phyloP scores from a whole-genome alignment of 2,113 vertebrate species.

The Synodontis membranacea region DNA sequence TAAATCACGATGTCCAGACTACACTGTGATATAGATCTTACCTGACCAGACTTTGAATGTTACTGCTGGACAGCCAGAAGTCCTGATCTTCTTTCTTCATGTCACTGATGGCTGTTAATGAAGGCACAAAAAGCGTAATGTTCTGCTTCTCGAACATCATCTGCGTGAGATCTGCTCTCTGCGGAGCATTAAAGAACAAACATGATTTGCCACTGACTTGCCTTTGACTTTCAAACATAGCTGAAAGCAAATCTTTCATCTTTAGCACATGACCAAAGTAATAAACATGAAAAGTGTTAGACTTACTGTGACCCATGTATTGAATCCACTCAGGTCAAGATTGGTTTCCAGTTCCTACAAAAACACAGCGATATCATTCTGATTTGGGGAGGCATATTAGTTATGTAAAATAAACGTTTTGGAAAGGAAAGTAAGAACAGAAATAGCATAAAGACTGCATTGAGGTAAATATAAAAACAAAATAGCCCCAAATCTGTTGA shows the following conservation, averaged over 20 bases:
- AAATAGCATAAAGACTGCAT: neutral
- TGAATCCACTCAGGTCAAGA: slow-evolving; percentile 77
- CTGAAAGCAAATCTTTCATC: neutral
- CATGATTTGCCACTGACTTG: neutral
- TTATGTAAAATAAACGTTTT: neutral
- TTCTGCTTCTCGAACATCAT: slow-evolving; percentile 73
- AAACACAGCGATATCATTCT: neutral
- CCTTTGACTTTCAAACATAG: neutral
- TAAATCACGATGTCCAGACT: neutral
- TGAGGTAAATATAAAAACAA: neutral
- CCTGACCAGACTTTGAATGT: slow-evolving; percentile 83
- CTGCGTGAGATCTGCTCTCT: slow-evolving; percentile 74
- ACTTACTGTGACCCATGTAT: slow-evolving; percentile 84
- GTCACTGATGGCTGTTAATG: slow-evolving; percentile 72
- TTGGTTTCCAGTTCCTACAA: slow-evolving; percentile 80
- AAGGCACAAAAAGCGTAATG: slow-evolving; percentile 85
- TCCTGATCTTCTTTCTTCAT: slow-evolving; percentile 78
- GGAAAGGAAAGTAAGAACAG: neutral
- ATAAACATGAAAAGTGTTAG: neutral
- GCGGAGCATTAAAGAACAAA: slow-evolving; percentile 26
- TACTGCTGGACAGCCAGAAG: slow-evolving; percentile 80
- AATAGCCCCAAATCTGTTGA: neutral
- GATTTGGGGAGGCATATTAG: neutral
- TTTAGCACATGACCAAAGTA: neutral
- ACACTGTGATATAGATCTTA: slow-evolving; percentile 50